Evolutionary conservation across 92 coral and sea anemone species (phyloP), one percentile per base, ranked within the genome.

Genomic region (Zoanthus gigantus): DNA sequence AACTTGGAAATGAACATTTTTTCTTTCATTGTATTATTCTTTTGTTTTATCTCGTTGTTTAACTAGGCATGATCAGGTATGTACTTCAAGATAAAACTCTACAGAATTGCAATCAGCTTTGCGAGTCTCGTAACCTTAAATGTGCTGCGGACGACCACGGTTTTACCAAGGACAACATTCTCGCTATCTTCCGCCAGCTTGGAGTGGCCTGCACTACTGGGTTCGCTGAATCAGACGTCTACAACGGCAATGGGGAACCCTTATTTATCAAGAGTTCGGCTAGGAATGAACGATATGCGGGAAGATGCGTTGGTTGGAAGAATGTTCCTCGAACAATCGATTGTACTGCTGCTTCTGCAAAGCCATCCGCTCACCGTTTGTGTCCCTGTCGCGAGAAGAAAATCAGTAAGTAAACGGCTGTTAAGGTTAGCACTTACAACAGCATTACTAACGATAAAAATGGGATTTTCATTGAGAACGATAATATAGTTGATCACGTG

Each of bases 261-360:
- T 65, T 30, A n/a, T 65, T 63, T 37, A 63, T 63, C 45, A 80
- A 80, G 56, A 65, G 73, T 31, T 63, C 85, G 9, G 61, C 85
- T 2, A 46, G 73, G 28, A 80, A 80, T 65, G 85, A 80, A 28
- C 45, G 23, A 30, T 65, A 34, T 57, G 85, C 85, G 4, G 85
- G 85, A 29, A 47, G 85, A 80, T 80, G 85, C 61, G 34, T 80
- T 18, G 85, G 85, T 30, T 80, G 85, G 85, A 80, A 80, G 37
- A 80, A 80, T 29, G 63, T 80, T 65, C 85, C 85, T 0, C 58
- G 23, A 80, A 65, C 54, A 13, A 65, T 80, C 17, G n/a, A 80
- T 32, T 80, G 85, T 47, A 16, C 74, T 0, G 74, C 85, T n/a
- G 85, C 85, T 63, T 34, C 85, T 42, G n/a, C 58, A 46, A 63